These are phyloP conservation scores for Nicator chloris DNA, from an alignment of 2,113 vertebrate genomes.

Conservation along the genomic window DNA sequence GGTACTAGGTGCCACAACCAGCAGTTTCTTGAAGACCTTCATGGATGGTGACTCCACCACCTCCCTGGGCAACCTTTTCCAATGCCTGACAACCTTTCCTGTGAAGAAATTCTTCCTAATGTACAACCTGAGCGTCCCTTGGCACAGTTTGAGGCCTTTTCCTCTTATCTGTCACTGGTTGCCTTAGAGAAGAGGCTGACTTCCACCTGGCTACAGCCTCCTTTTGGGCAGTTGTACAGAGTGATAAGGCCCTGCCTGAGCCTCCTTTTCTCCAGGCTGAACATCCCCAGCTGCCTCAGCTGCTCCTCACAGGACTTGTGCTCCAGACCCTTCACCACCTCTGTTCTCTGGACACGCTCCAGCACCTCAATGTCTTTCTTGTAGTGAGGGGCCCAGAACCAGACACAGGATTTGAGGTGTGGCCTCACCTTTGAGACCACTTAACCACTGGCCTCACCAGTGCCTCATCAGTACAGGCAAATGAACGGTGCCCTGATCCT, in stretches of 20 bases:
- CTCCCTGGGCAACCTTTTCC: neutral
- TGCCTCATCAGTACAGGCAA: neutral
- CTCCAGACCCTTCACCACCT: neutral
- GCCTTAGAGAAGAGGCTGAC: neutral
- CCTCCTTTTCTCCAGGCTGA: neutral
- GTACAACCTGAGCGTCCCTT: neutral
- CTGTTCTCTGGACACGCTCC: rapidly evolving
- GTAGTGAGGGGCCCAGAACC: neutral
- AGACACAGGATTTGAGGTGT: neutral
- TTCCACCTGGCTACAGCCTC: neutral
- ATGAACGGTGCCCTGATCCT: neutral
- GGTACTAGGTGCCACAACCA: neutral
- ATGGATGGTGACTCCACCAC: neutral
- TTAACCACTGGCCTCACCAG: neutral
- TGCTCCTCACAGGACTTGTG: neutral
- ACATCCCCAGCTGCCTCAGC: neutral
- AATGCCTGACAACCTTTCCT: neutral
- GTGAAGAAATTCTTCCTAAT: neutral
- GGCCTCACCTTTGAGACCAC: neutral
- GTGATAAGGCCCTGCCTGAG: neutral
- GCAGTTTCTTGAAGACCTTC: neutral
- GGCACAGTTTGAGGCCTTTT: neutral
- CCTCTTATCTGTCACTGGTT: neutral
- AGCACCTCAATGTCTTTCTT: neutral
- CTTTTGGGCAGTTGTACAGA: neutral